phyloP scores from a whole-genome alignment of 2,797 vertebrate species.

The Philypnodon macrostomus region DNA sequence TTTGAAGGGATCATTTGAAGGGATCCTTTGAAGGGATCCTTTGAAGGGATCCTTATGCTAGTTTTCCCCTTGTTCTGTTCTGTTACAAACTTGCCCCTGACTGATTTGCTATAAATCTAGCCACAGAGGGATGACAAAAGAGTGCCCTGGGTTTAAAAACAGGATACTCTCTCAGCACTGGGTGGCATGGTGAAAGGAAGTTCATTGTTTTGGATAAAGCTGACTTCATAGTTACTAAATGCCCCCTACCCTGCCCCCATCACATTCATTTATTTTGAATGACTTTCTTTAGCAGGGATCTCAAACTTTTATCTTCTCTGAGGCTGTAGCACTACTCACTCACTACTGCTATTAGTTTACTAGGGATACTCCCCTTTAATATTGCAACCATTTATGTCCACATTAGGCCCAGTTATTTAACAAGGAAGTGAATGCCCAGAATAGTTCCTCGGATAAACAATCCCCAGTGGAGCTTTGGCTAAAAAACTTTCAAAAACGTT shows the following conservation, averaged over 20 bases:
- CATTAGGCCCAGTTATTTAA: constrained; percentile 12
- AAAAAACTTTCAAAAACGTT: constrained; percentile 18
- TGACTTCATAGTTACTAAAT: constrained; percentile 9
- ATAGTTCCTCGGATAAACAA: constrained; percentile 34
- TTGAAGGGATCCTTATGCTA: not conserved
- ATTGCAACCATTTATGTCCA: constrained; percentile 1
- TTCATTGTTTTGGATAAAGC: constrained; percentile 29
- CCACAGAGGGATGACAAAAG: not conserved
- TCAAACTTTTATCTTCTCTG: too few species aligned
- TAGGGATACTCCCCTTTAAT: constrained; percentile 8
- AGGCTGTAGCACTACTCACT: too few species aligned
- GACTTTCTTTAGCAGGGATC: constrained; percentile 1
- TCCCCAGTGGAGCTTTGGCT: constrained; percentile 9
- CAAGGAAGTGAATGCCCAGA: constrained; percentile 32
- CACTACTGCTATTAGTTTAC: not conserved
- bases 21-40: too few species aligned
- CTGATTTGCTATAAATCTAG: not conserved
- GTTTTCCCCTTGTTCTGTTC: not conserved
- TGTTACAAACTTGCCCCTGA: not conserved
- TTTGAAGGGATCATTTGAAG: too few species aligned
- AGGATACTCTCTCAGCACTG: constrained; percentile 21
- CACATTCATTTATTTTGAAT: not conserved
- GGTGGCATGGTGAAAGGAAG: constrained; percentile 38
- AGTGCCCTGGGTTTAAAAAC: constrained; percentile 17
- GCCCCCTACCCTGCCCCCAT: not conserved